These are phyloP conservation scores for Protobothrops flavoviridis DNA, from an alignment of 2,113 vertebrate species.

Conservation along the genomic window DNA sequence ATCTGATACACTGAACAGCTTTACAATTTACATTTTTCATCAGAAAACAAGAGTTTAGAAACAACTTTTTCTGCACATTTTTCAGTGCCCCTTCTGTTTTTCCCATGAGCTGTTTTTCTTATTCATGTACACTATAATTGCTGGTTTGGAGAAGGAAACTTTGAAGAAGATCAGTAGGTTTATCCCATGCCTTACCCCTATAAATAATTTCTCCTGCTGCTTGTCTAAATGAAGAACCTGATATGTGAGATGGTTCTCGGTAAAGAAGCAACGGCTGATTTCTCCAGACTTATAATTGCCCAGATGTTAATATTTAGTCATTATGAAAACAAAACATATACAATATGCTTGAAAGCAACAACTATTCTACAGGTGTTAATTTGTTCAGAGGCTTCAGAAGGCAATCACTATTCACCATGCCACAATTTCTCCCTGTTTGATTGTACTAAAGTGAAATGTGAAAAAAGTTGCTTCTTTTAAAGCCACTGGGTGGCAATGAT, in stretches of 20 bases:
- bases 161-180: neutral
- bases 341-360: neutral
- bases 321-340: neutral
- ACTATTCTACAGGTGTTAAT: neutral
- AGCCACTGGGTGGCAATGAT: conserved; percentile 13
- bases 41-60: neutral
- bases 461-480: neutral
- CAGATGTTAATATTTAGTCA: neutral
- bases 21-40: neutral
- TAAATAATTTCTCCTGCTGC: neutral
- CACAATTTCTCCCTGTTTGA: neutral
- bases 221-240: neutral
- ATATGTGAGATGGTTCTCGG: neutral
- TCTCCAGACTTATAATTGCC: neutral
- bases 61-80: neutral
- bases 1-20: neutral
- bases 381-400: neutral
- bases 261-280: neutral
- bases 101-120: neutral
- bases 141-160: neutral
- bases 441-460: neutral
- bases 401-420: no score
- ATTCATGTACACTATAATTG: neutral
- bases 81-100: neutral
- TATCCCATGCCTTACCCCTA: neutral